Evolutionary conservation across 2,888 invertebrate genomes (phyloP).

Genomic region (Euclidia mi): DNA sequence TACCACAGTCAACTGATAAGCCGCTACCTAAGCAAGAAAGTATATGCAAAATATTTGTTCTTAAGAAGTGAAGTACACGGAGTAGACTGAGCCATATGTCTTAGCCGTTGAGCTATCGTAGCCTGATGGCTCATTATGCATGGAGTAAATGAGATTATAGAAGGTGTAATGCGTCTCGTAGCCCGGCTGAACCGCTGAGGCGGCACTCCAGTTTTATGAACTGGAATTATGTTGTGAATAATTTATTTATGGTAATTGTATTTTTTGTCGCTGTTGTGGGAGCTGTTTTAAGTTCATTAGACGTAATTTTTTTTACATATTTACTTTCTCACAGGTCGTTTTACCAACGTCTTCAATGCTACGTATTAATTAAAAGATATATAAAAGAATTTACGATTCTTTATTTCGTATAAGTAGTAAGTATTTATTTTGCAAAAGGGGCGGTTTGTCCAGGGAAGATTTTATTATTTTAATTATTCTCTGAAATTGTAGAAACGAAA

Average conservation of each 20-base stretch:
- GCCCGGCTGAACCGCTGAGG: slow-evolving; percentile 47
- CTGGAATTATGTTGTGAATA: slow-evolving; percentile 65
- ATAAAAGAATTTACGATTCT: slow-evolving; percentile 1
- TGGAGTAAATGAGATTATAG: slow-evolving; percentile 58
- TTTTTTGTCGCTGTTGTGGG: slow-evolving; percentile 43
- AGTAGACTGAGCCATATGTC: slow-evolving; percentile 11
- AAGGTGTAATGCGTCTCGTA: slow-evolving; percentile 56
- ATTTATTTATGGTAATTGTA: slow-evolving; percentile 61
- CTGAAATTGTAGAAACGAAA: no score
- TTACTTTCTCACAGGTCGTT: slow-evolving; percentile 27
- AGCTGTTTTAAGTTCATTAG: slow-evolving; percentile 34
- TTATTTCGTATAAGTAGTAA: neutral
- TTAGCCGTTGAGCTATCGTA: slow-evolving; percentile 11
- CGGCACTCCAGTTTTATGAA: slow-evolving; percentile 56
- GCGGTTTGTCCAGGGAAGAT: no score
- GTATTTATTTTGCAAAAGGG: no score
- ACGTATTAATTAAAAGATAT: no score
- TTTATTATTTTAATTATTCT: no score
- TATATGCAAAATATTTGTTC: no score
- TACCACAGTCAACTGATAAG: no score
- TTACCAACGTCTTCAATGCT: slow-evolving; percentile 6
- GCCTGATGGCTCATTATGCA: slow-evolving; percentile 56
- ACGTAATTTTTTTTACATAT: slow-evolving; percentile 17
- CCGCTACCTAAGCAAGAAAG: no score
- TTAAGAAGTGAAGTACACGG: neutral